Evolutionary conservation across 2,797 vertebrate species (phyloP).

Genomic region (Sparus aurata): DNA sequence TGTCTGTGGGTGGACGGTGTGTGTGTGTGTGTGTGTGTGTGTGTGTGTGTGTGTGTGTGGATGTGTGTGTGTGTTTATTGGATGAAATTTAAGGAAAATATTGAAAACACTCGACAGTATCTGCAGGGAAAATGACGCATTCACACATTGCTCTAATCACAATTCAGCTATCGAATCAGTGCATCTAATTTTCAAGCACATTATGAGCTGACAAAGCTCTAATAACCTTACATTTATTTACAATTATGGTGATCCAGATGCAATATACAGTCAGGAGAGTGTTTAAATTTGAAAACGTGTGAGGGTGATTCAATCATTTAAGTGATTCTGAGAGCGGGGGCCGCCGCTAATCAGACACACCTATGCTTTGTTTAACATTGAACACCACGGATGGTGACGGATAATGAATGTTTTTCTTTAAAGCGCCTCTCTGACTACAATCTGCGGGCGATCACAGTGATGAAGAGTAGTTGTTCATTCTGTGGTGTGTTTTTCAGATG

Average conservation of each 20-base stretch:
- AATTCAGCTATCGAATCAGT: constrained; percentile 13
- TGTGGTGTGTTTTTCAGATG: constrained; percentile 77
- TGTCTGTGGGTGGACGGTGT: constrained; percentile 32
- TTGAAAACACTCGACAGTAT: constrained; percentile 8
- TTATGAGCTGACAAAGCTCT: constrained; percentile 8
- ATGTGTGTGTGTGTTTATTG: constrained; percentile 36
- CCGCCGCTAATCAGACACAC: constrained; percentile 27
- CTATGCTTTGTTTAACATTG: constrained; percentile 39
- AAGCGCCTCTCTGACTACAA: not conserved
- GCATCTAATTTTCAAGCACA: constrained; percentile 29
- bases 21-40: too few relatives aligned
- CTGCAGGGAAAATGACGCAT: constrained; percentile 21
- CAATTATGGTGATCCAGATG: constrained; percentile 2
- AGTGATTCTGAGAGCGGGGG: constrained; percentile 18
- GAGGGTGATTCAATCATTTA: not conserved
- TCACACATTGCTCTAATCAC: constrained; percentile 7
- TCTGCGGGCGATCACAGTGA: constrained; percentile 9
- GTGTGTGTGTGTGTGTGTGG: too few relatives aligned
- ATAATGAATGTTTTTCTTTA: constrained; percentile 34
- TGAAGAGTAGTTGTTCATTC: constrained; percentile 16
- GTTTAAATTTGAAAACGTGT: constrained; percentile 6
- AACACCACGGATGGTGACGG: constrained; percentile 13
- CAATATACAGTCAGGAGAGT: not conserved
- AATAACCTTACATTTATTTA: not conserved
- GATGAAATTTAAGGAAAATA: constrained; percentile 34